A percentile compares a stretch with the other conserved stretches of the same genome.
These are phyloP conservation scores for Elaeidobius kamerunicus DNA, from an alignment of 2,888 invertebrate species.

Conservation along the genomic window DNA sequence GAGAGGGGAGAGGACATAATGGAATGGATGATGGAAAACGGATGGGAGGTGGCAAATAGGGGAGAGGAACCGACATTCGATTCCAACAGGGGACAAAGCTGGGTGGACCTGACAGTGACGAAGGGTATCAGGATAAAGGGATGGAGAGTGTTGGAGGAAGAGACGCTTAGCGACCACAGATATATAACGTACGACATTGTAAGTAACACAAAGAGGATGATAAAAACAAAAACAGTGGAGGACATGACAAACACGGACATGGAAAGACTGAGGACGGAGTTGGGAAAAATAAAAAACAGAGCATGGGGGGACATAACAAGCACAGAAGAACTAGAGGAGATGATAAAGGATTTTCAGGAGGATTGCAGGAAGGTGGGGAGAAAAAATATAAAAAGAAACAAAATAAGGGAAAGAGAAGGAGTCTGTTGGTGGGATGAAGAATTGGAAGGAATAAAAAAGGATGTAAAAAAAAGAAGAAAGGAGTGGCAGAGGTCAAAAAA, in stretches of 20 bases:
- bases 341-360: not conserved
- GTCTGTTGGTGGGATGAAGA: slow-evolving; percentile 4
- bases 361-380: not conserved
- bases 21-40: slow-evolving; percentile 5
- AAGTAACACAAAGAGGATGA: not conserved
- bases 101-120: slow-evolving; percentile 28
- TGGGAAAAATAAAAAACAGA: not conserved
- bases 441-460: not conserved
- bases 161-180: slow-evolving; percentile 31
- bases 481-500: slow-evolving; percentile 1
- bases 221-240: not conserved
- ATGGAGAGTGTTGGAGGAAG: slow-evolving; percentile 26
- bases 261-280: not conserved
- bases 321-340: not conserved
- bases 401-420: not conserved
- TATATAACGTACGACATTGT: slow-evolving; percentile 15
- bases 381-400: not conserved
- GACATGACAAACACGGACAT: slow-evolving; percentile 6
- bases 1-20: too few relatives aligned
- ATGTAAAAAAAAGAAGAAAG: not conserved
- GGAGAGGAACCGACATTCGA: slow-evolving; percentile 23
- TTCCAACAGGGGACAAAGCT: slow-evolving; percentile 26
- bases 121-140: slow-evolving; percentile 8
- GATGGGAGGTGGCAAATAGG: too few relatives aligned
- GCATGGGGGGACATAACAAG: not conserved